Evolutionary conservation across 2,113 vertebrate genomes (phyloP).

Genomic region (Tautogolabrus adspersus): DNA sequence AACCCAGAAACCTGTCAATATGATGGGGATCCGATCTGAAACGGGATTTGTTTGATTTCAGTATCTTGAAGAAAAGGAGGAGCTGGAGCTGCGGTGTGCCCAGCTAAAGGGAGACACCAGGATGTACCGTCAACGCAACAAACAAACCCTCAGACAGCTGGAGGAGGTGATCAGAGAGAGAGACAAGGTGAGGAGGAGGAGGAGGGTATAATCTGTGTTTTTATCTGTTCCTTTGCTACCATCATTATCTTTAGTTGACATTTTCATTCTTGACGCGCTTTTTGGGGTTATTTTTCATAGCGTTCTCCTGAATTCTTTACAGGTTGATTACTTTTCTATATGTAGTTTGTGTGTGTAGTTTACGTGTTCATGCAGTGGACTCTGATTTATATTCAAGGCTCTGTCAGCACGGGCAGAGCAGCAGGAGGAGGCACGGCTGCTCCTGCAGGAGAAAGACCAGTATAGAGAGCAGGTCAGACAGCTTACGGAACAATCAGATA

Average conservation of each 20-base stretch:
- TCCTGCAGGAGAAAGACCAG: conserved; percentile 89
- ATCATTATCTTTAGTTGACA: too few relatives aligned
- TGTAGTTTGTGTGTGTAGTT: not conserved
- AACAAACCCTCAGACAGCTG: conserved; percentile 89
- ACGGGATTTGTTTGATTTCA: conserved; percentile 57
- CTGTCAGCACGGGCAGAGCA: conserved; percentile 84
- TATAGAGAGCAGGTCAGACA: conserved; percentile 89
- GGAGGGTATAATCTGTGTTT: too few relatives aligned
- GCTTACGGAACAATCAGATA: conserved; percentile 86
- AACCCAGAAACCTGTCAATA: not conserved
- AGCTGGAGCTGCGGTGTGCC: conserved; percentile 84
- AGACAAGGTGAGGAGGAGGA: conserved; percentile 86
- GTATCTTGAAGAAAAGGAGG: conserved; percentile 89
- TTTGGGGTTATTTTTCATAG: too few relatives aligned
- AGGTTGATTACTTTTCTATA: not conserved
- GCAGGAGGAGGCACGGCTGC: conserved; percentile 84
- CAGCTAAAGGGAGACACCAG: conserved; percentile 88
- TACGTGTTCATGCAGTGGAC: not conserved
- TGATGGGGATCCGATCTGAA: too few relatives aligned
- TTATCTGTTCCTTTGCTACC: too few relatives aligned
- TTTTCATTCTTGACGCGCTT: too few relatives aligned
- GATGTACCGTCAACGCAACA: conserved; percentile 90
- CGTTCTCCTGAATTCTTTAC: not conserved
- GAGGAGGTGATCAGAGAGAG: conserved; percentile 91
- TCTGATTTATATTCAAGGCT: conserved; percentile 78